A percentile compares a stretch with the other conserved stretches of the same genome.
Evolutionary conservation across 2,113 vertebrate species (phyloP).

Genomic region (Amphiprion percula): DNA sequence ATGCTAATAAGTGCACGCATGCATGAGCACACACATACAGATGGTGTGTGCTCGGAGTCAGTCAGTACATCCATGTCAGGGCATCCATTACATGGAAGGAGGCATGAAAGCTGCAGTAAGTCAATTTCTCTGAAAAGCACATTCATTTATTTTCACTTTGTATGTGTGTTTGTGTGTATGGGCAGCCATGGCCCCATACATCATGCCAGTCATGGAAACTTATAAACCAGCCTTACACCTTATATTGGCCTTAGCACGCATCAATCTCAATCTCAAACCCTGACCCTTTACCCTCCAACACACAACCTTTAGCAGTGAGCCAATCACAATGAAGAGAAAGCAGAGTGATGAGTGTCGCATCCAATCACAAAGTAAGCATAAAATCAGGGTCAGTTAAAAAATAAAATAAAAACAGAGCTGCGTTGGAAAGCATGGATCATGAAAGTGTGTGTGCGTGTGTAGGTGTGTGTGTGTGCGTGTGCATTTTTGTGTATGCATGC

Average conservation of each 20-base stretch:
- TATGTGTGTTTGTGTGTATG: constrained; percentile 17
- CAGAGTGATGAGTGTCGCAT: constrained; percentile 13
- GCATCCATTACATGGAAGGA: constrained; percentile 36
- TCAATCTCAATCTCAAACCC: constrained; percentile 47
- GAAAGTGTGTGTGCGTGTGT: constrained; percentile 29
- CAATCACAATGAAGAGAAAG: constrained; percentile 20
- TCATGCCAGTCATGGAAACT: constrained; percentile 26
- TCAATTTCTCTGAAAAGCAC: constrained; percentile 35
- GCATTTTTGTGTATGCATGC: constrained; percentile 20
- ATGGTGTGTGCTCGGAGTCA: neutral
- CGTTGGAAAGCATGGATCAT: constrained; percentile 41
- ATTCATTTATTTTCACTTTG: constrained; percentile 34
- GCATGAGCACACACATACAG: neutral
- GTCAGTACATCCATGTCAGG: constrained; percentile 20
- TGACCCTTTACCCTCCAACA: constrained; percentile 16
- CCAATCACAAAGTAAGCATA: constrained; percentile 41
- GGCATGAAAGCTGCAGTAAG: constrained; percentile 19
- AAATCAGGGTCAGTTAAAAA: constrained; percentile 51
- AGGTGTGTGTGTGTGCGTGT: constrained; percentile 25
- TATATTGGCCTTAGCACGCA: neutral
- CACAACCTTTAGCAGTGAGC: constrained; percentile 2
- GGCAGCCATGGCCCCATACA: constrained; percentile 23
- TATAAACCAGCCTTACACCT: constrained; percentile 24
- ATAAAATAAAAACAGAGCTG: constrained; percentile 7
- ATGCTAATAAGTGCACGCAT: constrained; percentile 6